These are phyloP conservation scores for Microctenopoma stevenorrisi DNA, from an alignment of 2,797 vertebrate genomes.

Conservation along the genomic window DNA sequence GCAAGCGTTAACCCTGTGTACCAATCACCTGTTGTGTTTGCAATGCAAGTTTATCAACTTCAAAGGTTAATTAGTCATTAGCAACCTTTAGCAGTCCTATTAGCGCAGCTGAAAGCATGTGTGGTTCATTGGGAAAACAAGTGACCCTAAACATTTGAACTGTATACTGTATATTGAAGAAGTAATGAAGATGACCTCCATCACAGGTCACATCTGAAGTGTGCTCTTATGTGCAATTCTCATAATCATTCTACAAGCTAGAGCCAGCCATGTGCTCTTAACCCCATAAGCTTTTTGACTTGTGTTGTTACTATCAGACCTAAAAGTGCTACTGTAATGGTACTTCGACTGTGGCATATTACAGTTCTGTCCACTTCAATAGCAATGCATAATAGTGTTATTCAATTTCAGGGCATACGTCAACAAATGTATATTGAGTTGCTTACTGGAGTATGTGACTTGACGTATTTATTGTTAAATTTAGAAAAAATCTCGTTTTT, in stretches of 20 bases:
- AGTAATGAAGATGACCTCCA: too few species aligned
- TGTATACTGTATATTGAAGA: too few species aligned
- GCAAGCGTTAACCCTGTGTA: too few species aligned
- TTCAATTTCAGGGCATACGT: conserved; percentile 13
- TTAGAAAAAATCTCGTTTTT: background rate
- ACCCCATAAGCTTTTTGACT: conserved; percentile 8
- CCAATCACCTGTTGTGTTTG: too few species aligned
- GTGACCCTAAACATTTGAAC: too few species aligned
- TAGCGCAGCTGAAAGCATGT: too few species aligned
- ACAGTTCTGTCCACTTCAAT: conserved; percentile 9
- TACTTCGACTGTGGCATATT: conserved; percentile 12
- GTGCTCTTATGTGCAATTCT: background rate
- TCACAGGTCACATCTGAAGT: too few species aligned
- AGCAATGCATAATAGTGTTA: background rate
- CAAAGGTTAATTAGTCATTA: too few species aligned
- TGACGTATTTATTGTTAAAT: background rate
- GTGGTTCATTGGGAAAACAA: too few species aligned
- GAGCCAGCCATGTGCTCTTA: conserved; percentile 1
- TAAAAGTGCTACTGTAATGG: conserved; percentile 13
- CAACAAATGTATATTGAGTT: conserved; percentile 11
- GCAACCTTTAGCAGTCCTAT: too few species aligned
- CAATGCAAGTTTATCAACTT: too few species aligned
- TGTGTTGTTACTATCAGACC: conserved; percentile 9
- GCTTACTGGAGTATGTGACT: conserved; percentile 13
- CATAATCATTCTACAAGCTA: background rate